These are phyloP conservation scores for Byasa hedistus DNA, from an alignment of 2,888 invertebrate genomes.

Conservation along the genomic window DNA sequence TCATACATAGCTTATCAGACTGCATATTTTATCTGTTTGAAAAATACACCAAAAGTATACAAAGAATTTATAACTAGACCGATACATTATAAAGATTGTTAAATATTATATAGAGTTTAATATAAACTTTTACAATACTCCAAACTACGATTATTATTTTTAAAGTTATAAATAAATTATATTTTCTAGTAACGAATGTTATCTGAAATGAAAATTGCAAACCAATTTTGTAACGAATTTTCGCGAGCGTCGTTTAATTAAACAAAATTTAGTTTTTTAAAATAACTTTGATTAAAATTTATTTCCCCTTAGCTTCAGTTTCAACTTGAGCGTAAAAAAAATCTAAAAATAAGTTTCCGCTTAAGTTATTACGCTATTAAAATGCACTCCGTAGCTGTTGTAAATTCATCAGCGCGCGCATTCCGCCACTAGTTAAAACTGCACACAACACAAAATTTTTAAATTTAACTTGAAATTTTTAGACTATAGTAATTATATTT, in stretches of 20 bases:
- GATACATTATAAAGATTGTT: no score
- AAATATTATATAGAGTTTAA: no score
- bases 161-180: neutral
- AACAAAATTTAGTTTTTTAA: neutral
- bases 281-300: neutral
- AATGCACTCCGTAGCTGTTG: neutral
- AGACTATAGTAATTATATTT: neutral
- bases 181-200: neutral
- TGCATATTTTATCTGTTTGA: no score
- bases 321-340: neutral
- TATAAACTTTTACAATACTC: no score
- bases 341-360: neutral
- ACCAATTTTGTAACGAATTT: neutral
- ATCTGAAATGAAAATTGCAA: neutral
- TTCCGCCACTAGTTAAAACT: slow-evolving; percentile 2
- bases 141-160: neutral
- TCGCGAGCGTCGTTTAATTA: neutral
- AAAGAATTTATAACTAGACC: no score
- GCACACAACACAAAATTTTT: neutral
- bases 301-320: neutral
- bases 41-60: no score
- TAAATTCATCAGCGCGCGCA: slow-evolving; percentile 5
- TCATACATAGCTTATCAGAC: no score
- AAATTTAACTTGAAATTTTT: neutral
- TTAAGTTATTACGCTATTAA: slow-evolving; percentile 14